Percentiles rank a stretch among this genome's conserved stretches.
Conservation (phyloP, 2,888 invertebrate species). For the Ormyrus labotus region DNA sequence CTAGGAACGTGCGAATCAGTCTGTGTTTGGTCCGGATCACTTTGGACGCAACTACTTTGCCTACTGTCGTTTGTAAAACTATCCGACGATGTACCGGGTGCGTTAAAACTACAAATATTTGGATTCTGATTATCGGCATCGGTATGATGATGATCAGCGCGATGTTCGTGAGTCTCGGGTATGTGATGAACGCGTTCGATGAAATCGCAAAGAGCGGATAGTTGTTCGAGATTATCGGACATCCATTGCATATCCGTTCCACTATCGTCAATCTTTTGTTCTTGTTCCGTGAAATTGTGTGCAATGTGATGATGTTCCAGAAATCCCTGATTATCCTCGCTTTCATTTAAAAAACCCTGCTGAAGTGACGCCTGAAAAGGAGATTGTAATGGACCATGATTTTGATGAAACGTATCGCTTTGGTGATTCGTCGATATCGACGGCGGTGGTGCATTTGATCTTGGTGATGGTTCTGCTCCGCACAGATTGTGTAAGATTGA, state of each 20-base stretch:
- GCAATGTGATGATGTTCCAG: background rate
- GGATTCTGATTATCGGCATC: slow-evolving; percentile 19
- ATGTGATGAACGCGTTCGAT: background rate
- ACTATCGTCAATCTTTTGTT: background rate
- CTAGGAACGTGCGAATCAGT: slow-evolving; percentile 48
- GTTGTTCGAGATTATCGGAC: background rate
- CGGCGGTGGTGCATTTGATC: background rate
- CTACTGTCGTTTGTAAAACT: slow-evolving; percentile 8
- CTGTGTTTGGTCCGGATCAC: slow-evolving; percentile 21
- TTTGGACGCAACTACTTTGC: background rate
- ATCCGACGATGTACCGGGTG: background rate
- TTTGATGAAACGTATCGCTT: background rate
- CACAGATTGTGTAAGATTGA: slow-evolving; percentile 10
- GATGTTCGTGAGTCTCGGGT: slow-evolving; percentile 7
- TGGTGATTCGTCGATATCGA: background rate
- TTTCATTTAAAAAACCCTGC: slow-evolving; percentile 17
- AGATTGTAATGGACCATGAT: slow-evolving; percentile 14
- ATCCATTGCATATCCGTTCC: background rate
- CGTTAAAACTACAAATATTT: background rate
- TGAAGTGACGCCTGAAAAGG: slow-evolving; percentile 2
- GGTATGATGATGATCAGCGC: slow-evolving; percentile 1
- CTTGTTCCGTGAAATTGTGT: background rate
- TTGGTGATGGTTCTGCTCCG: slow-evolving; percentile 10
- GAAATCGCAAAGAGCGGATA: slow-evolving; percentile 4
- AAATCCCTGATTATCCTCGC: background rate